Base-by-base conservation (phyloP, 2,113 vertebrate genomes). In the Cryptomyrus ogoouensis region DNA sequence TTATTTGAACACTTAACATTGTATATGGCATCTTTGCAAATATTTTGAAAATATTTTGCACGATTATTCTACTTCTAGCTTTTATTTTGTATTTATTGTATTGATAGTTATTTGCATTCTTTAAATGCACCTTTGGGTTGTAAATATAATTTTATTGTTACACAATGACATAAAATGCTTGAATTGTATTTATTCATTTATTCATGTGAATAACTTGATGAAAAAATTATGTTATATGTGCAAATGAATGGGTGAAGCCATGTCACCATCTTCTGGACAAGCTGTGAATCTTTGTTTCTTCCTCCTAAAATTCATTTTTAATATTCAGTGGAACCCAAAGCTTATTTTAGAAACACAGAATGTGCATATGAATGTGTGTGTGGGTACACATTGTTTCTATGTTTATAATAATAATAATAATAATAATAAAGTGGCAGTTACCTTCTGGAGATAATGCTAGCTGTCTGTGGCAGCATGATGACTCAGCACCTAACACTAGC, bases 231-330 rank as follows among this genome's bases (percentile, higher is more conserved):
- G 35, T 39, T 44, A 6, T 44, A 19, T 83, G 42, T 83, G 77
- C 77, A 83, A 21, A 21, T 83, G 42, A 21, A 83, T 83, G 42
- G 42, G 39, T 39, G 44, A 46, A 47, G 19, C 2, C 44, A 12
- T 84, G 24, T 84, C 44, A 47, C 83, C 83, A 84, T 84, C 83
- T 84, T 44, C 42, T n/a, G 83, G 83, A 84, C 83, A 24, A 46
- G 31, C 35, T 80, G 74, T 42, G 74, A 19, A 42, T 80, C 74
- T 80, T 19, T 17, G 13, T 77, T 77, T 19, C 5, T 74, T 74
- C 27, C 12, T 80, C 74, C 8, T 80, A 80, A 80, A 80, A 80
- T 42, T 35, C 2, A 19, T 19, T 70, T 66, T 31, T 70, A 66
- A 66, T 31, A 66, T 42, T 44, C 39, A 19, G 5, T 42, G 35